Evolutionary conservation across 2,797 vertebrate species (phyloP), one percentile per base, ranked within the genome.

Genomic region (Microtus californicus): DNA sequence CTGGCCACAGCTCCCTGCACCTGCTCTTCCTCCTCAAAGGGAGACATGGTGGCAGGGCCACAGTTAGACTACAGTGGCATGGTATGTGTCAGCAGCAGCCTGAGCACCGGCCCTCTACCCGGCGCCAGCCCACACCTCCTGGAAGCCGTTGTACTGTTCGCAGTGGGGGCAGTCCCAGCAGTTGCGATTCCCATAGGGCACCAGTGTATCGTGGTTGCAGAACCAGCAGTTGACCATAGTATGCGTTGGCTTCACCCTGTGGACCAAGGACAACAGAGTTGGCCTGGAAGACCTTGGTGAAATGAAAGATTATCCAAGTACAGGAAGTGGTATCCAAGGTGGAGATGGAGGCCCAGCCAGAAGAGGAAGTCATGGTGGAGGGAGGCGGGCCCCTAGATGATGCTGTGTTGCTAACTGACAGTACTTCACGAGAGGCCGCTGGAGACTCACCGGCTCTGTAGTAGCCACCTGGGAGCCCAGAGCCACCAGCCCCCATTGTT

Each of bases 131-230:
- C 0, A 12, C 48, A 51, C 4, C 99, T 99, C 99, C 96, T 99
- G 99, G 97, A 99, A 99, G 74, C 99, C 99, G 6, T 99, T 99
- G 98, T 99, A 99, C 98, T 99, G 99, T 89, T 99, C 99, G 56
- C 99, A 99, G 98, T 99, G 99, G 37, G 99, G 99, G 96, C 99
- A 99, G 92, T 99, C 99, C 99, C 99, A 99, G 98, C 99, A 99
- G 98, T 99, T 99, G 73, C 99, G 99, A 97, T 99, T 99, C 51
- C 99, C 99, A 4, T 99, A 99, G 0, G 99, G 99, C 83, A 99
- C 99, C 87, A 99, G 98, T 0, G 99, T 99, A 98, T 99, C 99
- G 95, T 99, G 98, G 87, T 98, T 99, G 97, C 99, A 99, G 98
- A 99, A 99, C 99, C 99, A 99, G 98, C 99, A 99, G 98, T 99